phyloP scores from a whole-genome alignment of 2,113 vertebrate species.

The Siphamia tubifer region DNA sequence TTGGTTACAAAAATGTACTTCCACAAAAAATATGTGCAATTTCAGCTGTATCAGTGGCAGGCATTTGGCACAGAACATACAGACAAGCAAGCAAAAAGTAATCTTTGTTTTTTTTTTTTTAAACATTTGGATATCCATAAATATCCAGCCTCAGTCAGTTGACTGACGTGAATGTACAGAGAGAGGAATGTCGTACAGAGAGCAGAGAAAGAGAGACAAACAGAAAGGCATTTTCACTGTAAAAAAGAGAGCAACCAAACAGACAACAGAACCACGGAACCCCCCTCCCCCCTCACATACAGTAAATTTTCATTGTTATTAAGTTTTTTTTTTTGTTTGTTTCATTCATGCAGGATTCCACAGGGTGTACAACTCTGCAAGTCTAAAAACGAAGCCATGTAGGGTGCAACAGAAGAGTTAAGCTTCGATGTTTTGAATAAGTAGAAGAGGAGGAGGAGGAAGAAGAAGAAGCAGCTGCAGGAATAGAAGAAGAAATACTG shows the following conservation, averaged over 20 bases:
- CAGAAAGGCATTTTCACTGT: constrained; percentile 53
- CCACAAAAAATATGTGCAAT: constrained; percentile 71
- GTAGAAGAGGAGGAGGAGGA: constrained; percentile 67
- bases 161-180: constrained; percentile 56
- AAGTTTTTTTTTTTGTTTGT: constrained; percentile 74
- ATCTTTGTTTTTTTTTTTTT: constrained; percentile 40
- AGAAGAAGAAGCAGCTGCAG: constrained; percentile 67
- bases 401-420: constrained; percentile 82
- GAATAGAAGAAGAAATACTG: constrained; percentile 79
- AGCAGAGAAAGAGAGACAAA: constrained; percentile 64
- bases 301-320: constrained; percentile 75
- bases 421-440: constrained; percentile 81
- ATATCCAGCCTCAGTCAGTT: constrained; percentile 21
- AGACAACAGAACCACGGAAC: constrained; percentile 70
- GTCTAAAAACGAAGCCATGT: constrained; percentile 79
- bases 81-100: constrained; percentile 67
- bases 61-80: constrained; percentile 71
- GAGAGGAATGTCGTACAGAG: constrained; percentile 62
- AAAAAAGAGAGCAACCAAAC: constrained; percentile 71
- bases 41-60: constrained; percentile 62
- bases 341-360: constrained; percentile 84
- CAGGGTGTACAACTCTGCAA: constrained; percentile 76
- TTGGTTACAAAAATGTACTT: constrained; percentile 54
- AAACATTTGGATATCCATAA: constrained; percentile 20
- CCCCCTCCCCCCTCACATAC: constrained; percentile 57